Base-by-base conservation (phyloP, 2,797 vertebrate genomes). In the Takifugu ocellatus region DNA sequence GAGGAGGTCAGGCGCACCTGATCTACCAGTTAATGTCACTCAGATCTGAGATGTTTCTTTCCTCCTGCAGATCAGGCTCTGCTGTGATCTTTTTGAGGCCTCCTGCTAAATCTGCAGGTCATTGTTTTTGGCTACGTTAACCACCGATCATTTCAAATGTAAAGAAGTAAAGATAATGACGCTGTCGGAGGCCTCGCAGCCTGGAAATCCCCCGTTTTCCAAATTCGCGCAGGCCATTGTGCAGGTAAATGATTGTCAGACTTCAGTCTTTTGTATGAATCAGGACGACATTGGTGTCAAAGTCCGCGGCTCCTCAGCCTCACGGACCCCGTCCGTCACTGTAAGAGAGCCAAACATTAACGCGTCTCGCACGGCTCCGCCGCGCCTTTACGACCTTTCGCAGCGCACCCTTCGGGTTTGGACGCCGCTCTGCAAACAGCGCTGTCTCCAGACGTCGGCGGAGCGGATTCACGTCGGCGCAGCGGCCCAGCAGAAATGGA, bases 381-480 rank as follows among this genome's bases (percentile, higher is more conserved):
- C 59, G 49, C 24, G 1, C 9, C 16, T 92, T 90, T 90, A 91
- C 82, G 77, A 81, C 85, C 78, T 50, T 70, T 2, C 56, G 82
- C 81, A 83, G 88, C 86, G 90, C 81, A 85, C 84, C 79, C 72
- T 85, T 63, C 79, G 54, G 68, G 73, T 79, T 72, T 56, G 78
- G 83, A 73, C 70, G 75, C 78, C 64, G 49, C 71, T 87, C 79
- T 84, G 86, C 88, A 86, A 91, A 92, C 84, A 91, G 31, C 39
- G 68, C 53, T 51, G 67, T 77, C 79, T 79, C 80, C 62, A 74
- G 74, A 73, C 70, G 11, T 70, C 31, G n/a, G 50, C 65, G 70
- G 56, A 36, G 46, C 26, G 33, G 33, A 56, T 78, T 63, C 63
- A 61, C 59, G 62, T 49, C 2, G 25, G 42, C 49, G 29, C 33